These are phyloP conservation scores for Zoanthus sansibaricus DNA, from an alignment of 92 coral and sea anemone species.

Conservation along the genomic window DNA sequence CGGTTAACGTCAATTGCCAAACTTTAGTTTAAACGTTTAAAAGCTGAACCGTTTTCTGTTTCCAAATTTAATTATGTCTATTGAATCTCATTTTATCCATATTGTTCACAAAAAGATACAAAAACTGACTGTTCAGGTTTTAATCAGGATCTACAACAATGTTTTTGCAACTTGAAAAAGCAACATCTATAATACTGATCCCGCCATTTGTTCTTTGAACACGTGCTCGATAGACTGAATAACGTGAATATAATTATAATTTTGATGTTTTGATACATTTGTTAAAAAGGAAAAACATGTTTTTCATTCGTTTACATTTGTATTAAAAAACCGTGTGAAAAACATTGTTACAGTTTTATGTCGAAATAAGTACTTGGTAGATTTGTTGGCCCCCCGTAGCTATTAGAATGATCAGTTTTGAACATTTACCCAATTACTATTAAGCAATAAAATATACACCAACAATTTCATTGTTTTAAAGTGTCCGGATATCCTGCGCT, in stretches of 20 bases:
- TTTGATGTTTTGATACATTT: neutral
- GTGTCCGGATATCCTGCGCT: constrained; percentile 47
- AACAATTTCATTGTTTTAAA: constrained; percentile 11
- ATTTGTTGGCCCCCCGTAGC: constrained; percentile 31
- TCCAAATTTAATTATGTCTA: no score
- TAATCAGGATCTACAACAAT: neutral
- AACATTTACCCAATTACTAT: constrained; percentile 31
- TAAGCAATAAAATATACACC: constrained; percentile 25
- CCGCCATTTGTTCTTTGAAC: constrained; percentile 2
- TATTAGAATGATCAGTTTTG: neutral
- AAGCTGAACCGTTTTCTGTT: no score
- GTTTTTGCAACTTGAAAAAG: neutral
- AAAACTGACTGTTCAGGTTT: no score
- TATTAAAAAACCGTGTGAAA: constrained; percentile 42
- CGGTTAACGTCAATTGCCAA: no score
- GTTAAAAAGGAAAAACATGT: neutral
- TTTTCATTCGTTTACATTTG: neutral
- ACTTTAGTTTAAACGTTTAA: no score
- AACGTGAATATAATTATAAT: neutral
- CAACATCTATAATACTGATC: neutral
- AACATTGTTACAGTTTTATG: constrained; percentile 13
- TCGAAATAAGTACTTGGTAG: constrained; percentile 28
- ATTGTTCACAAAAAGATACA: no score
- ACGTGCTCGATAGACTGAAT: neutral
- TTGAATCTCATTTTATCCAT: no score